phyloP scores from a whole-genome alignment of 2,888 invertebrate species.

The Drosophila nigricruria region DNA sequence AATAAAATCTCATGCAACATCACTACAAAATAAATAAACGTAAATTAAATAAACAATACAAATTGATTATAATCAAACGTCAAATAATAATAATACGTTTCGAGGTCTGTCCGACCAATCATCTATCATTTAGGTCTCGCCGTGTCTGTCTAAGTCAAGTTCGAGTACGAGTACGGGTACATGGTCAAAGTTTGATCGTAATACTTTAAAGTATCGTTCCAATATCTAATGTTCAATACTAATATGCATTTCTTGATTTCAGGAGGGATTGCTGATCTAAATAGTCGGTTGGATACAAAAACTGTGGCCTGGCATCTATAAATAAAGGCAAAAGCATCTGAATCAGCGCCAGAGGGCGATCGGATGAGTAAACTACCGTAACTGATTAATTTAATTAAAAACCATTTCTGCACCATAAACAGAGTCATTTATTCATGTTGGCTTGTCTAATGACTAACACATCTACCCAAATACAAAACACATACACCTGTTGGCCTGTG shows the following conservation, averaged over 20 bases:
- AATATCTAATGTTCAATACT: slow-evolving; percentile 35
- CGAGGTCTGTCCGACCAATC: slow-evolving; percentile 38
- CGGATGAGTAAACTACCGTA: slow-evolving; percentile 67
- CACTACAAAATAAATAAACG: slow-evolving; percentile 77
- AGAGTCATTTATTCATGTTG: slow-evolving; percentile 70
- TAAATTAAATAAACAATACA: slow-evolving; percentile 56
- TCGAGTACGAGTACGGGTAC: slow-evolving; percentile 30
- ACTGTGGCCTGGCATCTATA: slow-evolving; percentile 41
- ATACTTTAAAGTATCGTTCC: slow-evolving; percentile 53
- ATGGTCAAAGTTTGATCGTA: slow-evolving; percentile 44
- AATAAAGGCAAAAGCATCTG: slow-evolving; percentile 49
- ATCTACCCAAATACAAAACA: slow-evolving; percentile 20
- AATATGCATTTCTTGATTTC: slow-evolving; percentile 37
- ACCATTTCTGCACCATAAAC: slow-evolving; percentile 74
- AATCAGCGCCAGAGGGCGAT: slow-evolving; percentile 53
- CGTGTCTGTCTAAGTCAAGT: slow-evolving; percentile 31
- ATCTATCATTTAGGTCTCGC: slow-evolving; percentile 4
- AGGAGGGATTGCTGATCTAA: slow-evolving; percentile 31
- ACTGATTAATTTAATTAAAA: slow-evolving; percentile 80
- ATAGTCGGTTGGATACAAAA: slow-evolving; percentile 53
- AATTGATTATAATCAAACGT: slow-evolving; percentile 47
- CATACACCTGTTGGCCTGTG: slow-evolving; percentile 11
- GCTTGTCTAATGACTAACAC: slow-evolving; percentile 52
- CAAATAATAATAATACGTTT: slow-evolving; percentile 36
- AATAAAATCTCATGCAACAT: slow-evolving; percentile 85